These are phyloP conservation scores for Embidobia sp. DNA, from an alignment of 2,888 invertebrate species.

Conservation along the genomic window DNA sequence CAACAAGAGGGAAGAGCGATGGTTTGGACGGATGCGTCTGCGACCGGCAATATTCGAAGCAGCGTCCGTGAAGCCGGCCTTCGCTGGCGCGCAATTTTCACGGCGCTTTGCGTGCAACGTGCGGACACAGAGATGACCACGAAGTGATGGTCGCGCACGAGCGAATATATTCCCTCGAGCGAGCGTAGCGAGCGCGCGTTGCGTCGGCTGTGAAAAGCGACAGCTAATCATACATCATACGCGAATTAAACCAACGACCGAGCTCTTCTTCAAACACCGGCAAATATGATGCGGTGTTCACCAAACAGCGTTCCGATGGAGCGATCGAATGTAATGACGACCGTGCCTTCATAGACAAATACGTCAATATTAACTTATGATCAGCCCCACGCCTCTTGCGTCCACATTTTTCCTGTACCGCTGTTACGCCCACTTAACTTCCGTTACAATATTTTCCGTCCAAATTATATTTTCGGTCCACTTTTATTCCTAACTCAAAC, in stretches of 20 bases:
- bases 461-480: no score
- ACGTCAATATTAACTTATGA: conserved; percentile 41
- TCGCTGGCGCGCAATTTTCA: conserved; percentile 71
- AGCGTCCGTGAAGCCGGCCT: conserved; percentile 58
- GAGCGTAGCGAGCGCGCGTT: conserved; percentile 48
- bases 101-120: conserved; percentile 66
- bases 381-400: no score
- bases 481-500: no score
- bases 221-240: conserved; percentile 65
- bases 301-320: conserved; percentile 52
- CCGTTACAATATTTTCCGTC: no score
- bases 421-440: no score
- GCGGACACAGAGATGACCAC: conserved; percentile 69
- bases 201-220: conserved; percentile 63
- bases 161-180: conserved; percentile 62
- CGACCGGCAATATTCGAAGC: conserved; percentile 68
- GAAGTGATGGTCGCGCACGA: conserved; percentile 67
- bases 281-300: conserved; percentile 58
- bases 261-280: conserved; percentile 60
- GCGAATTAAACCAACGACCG: conserved; percentile 61
- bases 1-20: conserved; percentile 50
- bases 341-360: conserved; percentile 49
- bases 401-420: no score
- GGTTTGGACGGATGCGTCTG: conserved; percentile 67
- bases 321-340: conserved; percentile 53